phyloP scores from a whole-genome alignment of 2,888 invertebrate species.

The Boloria euphrosyne region DNA sequence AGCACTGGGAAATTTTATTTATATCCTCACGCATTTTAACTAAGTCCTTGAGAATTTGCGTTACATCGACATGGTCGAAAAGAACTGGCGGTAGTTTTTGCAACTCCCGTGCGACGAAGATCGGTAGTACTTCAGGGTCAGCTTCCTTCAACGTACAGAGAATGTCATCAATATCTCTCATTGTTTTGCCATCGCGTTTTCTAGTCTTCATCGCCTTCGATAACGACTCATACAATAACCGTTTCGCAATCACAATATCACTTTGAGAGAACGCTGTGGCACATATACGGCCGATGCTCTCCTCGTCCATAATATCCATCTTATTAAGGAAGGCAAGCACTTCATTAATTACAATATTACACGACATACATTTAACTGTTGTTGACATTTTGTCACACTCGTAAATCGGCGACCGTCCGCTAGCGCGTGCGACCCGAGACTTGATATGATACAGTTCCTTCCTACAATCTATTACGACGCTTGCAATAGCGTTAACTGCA shows the following conservation, averaged over 20 bases:
- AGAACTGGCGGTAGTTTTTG: neutral
- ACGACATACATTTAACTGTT: conserved; percentile 20
- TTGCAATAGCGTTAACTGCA: no score
- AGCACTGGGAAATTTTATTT: neutral
- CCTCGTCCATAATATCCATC: conserved; percentile 37
- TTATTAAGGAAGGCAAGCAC: conserved; percentile 29
- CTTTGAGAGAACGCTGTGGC: conserved; percentile 28
- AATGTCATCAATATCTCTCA: conserved; percentile 38
- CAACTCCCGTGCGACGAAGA: neutral
- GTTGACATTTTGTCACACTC: no score
- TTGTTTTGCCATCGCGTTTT: conserved; percentile 27
- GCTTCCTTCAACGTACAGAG: conserved; percentile 12
- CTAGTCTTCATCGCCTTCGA: conserved; percentile 23
- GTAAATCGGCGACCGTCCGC: no score
- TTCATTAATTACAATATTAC: conserved; percentile 31
- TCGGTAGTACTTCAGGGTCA: conserved; percentile 1
- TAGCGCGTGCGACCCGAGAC: no score
- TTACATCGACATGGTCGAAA: conserved; percentile 3
- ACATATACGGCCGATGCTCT: conserved; percentile 31
- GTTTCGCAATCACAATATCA: conserved; percentile 35
- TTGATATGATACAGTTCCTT: no score
- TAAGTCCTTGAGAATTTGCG: neutral
- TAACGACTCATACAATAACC: conserved; percentile 34
- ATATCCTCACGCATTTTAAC: neutral
- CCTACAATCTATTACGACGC: no score